Base-by-base conservation (phyloP, 92 coral and sea anemone genomes). In the Epizoanthus fatuus region DNA sequence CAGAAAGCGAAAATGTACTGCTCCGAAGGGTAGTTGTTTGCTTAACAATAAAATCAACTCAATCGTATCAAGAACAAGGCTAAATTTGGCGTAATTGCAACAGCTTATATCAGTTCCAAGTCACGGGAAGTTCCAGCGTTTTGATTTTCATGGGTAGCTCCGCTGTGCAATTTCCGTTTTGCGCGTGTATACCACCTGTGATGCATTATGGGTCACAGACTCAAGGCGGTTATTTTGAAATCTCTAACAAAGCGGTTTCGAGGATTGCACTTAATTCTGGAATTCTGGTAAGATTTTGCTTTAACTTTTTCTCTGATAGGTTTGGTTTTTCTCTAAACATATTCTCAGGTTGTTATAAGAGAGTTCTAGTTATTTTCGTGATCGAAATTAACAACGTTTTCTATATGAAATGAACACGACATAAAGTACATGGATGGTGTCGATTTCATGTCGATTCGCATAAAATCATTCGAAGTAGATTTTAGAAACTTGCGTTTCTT, bases 201-300 rank as follows among this genome's bases (percentile, higher is more conserved):
- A 12, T 54, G 80, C 80, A 74, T 74, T 55, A 32, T 74, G 80
- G 80, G 80, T 47, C 49, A 55, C 53, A 54, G 32, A 29, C 35
- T 29, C 59, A 20, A 3, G 79, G 80, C 80, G 80, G 80, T 74
- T 74, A 74, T 52, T 74, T 74, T 74, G 63, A 74, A 74, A 74
- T 29, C 15, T 22, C 53, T 8, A 49, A 73, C 7, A 60, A 4
- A 49, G 20, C 54, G 7, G 35, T 11, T 25, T 2, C 40, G 29
- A 14, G 53, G 53, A 49, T 0, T 44, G 49, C 10, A 4, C 53
- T 9, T 3, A 42, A 5, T 42, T 0, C 45, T 47, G 53, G 53
- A 47, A 49, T 49, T 49, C 11, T 2, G 53, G 53, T 49, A 49
- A 49, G 53, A 49, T 49, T 49, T 8, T 8, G 53, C 53, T 49